Evolutionary conservation across 2,797 vertebrate genomes (phyloP).

Genomic region (Thunnus albacares): DNA sequence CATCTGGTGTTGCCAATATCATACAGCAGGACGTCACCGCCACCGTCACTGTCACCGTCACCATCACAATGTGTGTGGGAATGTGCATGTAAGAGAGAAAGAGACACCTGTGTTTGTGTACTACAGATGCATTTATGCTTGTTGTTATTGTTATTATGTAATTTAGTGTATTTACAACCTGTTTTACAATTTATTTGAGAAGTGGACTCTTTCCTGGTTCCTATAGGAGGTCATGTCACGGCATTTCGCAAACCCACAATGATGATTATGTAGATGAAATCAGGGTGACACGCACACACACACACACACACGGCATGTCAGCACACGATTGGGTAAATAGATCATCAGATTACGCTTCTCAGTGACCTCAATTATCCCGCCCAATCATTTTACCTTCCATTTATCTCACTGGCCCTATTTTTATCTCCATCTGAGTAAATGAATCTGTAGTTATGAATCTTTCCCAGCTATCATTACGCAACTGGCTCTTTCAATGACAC

Average conservation of each 20-base stretch:
- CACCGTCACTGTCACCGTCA: not conserved
- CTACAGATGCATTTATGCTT: not conserved
- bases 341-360: conserved; percentile 42
- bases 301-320: conserved; percentile 13
- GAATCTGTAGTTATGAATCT: not conserved
- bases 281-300: conserved; percentile 17
- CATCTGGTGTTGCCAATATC: conserved; percentile 39
- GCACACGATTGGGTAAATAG: conserved; percentile 32
- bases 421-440: conserved; percentile 16
- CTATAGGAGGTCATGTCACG: conserved; percentile 13
- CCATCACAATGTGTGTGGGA: not conserved
- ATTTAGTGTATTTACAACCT: not conserved
- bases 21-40: conserved; percentile 18
- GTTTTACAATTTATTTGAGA: not conserved
- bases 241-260: conserved; percentile 31
- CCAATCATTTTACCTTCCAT: conserved; percentile 39
- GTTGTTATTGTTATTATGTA: not conserved
- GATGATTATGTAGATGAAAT: conserved; percentile 3
- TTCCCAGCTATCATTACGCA: not conserved
- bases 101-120: not conserved
- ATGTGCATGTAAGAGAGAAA: not conserved
- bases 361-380: conserved; percentile 56
- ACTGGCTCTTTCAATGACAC: not conserved
- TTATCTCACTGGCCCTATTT: conserved; percentile 5
- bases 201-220: not conserved